Conservation (phyloP, 2,113 vertebrate species). For the Eulemur rufifrons region DNA sequence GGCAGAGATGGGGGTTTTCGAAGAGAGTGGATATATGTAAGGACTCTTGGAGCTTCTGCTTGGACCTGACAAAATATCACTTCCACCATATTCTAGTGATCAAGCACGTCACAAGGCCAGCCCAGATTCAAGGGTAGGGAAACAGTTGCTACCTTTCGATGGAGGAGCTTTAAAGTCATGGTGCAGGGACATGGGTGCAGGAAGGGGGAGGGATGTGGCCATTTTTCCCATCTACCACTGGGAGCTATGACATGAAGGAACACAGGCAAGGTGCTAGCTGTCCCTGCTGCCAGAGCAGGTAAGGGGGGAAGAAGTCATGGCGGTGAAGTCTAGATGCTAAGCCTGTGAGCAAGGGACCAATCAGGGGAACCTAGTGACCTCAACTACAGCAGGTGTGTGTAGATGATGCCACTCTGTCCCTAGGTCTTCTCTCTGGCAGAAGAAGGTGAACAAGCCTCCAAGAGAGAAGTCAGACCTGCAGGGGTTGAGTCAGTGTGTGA, state of each 20-base stretch:
- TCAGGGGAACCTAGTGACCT: background rate
- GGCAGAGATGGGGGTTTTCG: background rate
- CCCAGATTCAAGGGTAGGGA: background rate
- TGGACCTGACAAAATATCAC: background rate
- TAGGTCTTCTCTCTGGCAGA: background rate
- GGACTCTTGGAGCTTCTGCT: background rate
- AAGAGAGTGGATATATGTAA: background rate
- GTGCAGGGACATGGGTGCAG: background rate
- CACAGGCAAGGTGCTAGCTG: accelerated
- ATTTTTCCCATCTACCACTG: background rate
- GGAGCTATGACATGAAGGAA: background rate
- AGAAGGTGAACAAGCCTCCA: background rate
- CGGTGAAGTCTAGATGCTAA: background rate
- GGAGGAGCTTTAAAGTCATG: background rate
- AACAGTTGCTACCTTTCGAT: background rate
- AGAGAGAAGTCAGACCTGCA: background rate
- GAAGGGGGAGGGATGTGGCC: background rate
- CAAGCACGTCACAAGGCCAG: background rate
- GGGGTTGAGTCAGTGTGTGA: background rate
- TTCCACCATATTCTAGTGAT: background rate
- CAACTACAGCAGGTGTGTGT: background rate
- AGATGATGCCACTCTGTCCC: background rate
- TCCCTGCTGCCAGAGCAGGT: background rate
- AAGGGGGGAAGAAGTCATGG: background rate
- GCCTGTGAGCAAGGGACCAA: background rate